phyloP scores from a whole-genome alignment of 2,797 vertebrate genomes.

The Avahi laniger region DNA sequence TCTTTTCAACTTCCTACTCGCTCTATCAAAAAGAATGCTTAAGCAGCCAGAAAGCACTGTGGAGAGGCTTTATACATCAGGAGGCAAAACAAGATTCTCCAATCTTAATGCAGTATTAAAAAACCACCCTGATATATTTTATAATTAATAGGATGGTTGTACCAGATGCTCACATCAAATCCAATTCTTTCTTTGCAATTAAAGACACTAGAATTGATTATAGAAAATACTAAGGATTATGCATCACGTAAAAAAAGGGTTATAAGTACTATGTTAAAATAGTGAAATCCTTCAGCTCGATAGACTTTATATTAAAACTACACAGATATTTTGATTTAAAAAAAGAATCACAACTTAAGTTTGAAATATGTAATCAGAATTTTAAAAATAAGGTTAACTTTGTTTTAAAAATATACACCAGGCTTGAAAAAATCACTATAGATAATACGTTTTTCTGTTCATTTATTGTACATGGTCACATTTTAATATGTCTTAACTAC shows the following conservation, averaged over 20 bases:
- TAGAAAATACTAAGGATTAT: background rate
- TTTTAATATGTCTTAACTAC: background rate
- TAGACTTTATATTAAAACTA: background rate
- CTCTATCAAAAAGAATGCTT: background rate
- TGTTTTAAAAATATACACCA: background rate
- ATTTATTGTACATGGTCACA: conserved; percentile 2
- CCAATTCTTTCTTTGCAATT: background rate
- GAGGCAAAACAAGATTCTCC: background rate
- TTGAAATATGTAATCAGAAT: conserved; percentile 1
- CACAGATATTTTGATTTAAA: background rate
- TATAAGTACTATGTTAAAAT: background rate
- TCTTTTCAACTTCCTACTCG: background rate
- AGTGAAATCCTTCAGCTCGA: background rate
- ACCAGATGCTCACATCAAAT: background rate
- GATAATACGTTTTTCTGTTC: background rate
- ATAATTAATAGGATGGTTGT: background rate
- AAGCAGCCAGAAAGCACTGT: background rate
- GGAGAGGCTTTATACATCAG: background rate
- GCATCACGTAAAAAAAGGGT: background rate
- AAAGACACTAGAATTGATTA: background rate
- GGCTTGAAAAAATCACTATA: background rate
- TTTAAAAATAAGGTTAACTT: conserved; percentile 29
- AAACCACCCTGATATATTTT: background rate
- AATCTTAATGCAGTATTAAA: background rate
- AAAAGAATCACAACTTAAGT: background rate